Evolutionary conservation across 2,797 vertebrate species (phyloP), one percentile per base, ranked within the genome.

Genomic region (Cyclura pinguis): DNA sequence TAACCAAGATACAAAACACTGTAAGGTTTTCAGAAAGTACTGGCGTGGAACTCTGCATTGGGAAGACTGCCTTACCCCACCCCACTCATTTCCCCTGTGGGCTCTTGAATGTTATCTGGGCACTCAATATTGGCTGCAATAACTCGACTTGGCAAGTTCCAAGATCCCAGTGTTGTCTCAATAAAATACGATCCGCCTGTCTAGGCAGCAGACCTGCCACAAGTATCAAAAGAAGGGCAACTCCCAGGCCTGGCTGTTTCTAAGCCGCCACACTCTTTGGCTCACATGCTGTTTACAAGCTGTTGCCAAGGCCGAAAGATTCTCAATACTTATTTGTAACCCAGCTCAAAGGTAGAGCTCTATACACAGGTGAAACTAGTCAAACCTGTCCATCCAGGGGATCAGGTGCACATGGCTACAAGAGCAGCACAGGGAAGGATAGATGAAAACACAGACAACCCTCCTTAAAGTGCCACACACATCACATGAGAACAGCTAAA

Each of bases 51-150:
- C 32, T 8, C 57, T 22, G 9, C 16, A 29, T 0, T 2, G 10
- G 24, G 47, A 59, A 84, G 74, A 47, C 47, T 18, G 29, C 67
- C 29, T 69, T 69, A 50, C 1, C 1, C 77, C 18, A 20, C 20
- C 50, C 42, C 50, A 57, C 88, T 76, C 85, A 20, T 83, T 84
- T 57, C 38, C 74, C 81, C 67, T 87, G 1, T 80, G 32, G 4
- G 14, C 85, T 80, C 85, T 59, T 78, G 50, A 80, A 78, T 95
- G 29, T 95, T 93, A 94, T 92, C 94, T 47, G 92, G 91, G 67
- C 89, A 90, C 76, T 74, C 67, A 87, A 59, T 87, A 77, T 92
- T 67, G 92, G 91, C 86, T 93, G 90, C 80, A 84, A 76, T 87
- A 94, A 86, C 82, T 52, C 1, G 86, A 62, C 76, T 91, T 93